These are phyloP conservation scores for Lipophrys pholis DNA, from an alignment of 2,113 vertebrate species.

Conservation along the genomic window DNA sequence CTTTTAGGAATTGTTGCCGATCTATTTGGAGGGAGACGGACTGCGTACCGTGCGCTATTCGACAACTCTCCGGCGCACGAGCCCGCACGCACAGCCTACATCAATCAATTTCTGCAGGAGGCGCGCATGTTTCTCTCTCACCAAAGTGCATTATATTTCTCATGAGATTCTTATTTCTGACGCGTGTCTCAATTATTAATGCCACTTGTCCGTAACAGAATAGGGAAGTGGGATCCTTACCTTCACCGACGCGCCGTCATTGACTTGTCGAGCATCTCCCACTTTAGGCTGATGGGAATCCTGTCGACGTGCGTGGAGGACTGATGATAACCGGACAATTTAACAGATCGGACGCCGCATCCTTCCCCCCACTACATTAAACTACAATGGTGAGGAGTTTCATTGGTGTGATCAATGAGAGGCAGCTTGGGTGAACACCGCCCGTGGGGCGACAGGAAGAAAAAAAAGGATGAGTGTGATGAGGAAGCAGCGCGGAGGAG, in stretches of 20 bases:
- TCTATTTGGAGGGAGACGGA: slow-evolving; percentile 27
- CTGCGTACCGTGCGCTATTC: slow-evolving; percentile 27
- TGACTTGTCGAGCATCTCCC: slow-evolving; percentile 67
- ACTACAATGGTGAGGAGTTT: slow-evolving; percentile 51
- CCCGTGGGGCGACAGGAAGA: not conserved
- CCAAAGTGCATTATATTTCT: slow-evolving; percentile 58
- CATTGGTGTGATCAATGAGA: slow-evolving; percentile 35
- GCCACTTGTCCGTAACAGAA: slow-evolving; percentile 47
- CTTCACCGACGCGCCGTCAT: slow-evolving; percentile 77
- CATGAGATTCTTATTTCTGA: slow-evolving; percentile 47
- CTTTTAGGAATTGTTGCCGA: slow-evolving; percentile 32
- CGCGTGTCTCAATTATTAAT: slow-evolving; percentile 65
- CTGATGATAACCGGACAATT: slow-evolving; percentile 67
- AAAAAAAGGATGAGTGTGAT: slow-evolving; percentile 21
- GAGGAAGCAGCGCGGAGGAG: slow-evolving; percentile 30
- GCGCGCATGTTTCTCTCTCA: slow-evolving; percentile 49
- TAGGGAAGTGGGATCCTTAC: slow-evolving; percentile 71
- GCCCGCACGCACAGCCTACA: slow-evolving; percentile 11
- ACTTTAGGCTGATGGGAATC: slow-evolving; percentile 70
- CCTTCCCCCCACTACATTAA: slow-evolving; percentile 53
- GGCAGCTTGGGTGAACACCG: slow-evolving; percentile 14
- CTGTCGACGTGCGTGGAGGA: slow-evolving; percentile 63
- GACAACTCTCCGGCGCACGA: slow-evolving; percentile 51
- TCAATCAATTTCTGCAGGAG: slow-evolving; percentile 65
- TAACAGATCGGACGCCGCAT: slow-evolving; percentile 63